These are phyloP conservation scores for Drepanosiphum platanoidis DNA, from an alignment of 2,888 invertebrate genomes.

Conservation along the genomic window DNA sequence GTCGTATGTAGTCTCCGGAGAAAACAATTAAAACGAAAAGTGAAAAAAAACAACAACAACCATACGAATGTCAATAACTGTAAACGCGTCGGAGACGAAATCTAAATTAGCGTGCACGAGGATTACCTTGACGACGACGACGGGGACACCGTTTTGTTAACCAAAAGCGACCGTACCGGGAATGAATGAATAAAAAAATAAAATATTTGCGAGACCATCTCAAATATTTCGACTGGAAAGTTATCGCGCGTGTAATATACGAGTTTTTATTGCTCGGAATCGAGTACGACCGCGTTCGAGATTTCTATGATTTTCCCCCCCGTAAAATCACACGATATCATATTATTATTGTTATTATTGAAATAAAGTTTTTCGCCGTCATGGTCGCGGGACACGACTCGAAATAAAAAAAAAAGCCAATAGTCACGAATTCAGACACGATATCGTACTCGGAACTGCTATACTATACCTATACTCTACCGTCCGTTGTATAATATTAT, in stretches of 20 bases:
- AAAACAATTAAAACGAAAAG: no score
- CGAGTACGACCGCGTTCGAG: background rate
- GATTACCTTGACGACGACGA: background rate
- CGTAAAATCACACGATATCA: background rate
- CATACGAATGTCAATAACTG: background rate
- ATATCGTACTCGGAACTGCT: no score
- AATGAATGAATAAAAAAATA: no score
- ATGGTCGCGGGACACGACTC: slow-evolving; percentile 13
- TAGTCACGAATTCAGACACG: slow-evolving; percentile 1
- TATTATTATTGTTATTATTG: no score
- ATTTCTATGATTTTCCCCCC: background rate
- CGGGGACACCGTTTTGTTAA: background rate
- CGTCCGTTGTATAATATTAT: no score
- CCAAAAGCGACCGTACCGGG: background rate
- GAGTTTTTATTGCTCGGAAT: slow-evolving; percentile 17
- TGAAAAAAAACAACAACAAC: no score
- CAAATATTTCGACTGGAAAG: background rate
- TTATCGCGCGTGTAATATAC: background rate
- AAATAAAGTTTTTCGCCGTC: background rate
- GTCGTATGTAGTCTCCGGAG: no score
- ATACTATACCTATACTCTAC: no score
- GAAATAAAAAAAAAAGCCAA: slow-evolving; percentile 6
- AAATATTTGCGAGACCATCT: background rate
- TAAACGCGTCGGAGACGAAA: background rate
- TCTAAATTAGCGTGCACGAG: background rate